These are phyloP conservation scores for Drosophila basisetae DNA, from an alignment of 2,888 invertebrate species.

Conservation along the genomic window DNA sequence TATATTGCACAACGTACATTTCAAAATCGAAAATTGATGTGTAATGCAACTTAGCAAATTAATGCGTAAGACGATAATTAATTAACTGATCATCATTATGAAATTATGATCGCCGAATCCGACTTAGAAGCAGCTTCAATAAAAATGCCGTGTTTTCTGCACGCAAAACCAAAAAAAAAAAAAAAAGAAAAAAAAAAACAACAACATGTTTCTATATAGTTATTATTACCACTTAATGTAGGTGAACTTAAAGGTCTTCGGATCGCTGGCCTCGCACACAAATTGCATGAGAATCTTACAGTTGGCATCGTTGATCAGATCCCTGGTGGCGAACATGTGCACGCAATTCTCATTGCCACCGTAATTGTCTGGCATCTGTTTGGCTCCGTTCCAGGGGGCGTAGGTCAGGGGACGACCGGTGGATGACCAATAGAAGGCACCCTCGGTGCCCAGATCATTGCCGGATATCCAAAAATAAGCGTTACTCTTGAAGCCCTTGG, in stretches of 20 bases:
- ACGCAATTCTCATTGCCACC: constrained; percentile 75
- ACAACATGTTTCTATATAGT: neutral
- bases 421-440: constrained; percentile 75
- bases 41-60: constrained; percentile 70
- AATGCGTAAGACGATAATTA: constrained; percentile 46
- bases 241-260: constrained; percentile 67
- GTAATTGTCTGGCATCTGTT: constrained; percentile 75
- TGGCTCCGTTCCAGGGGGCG: constrained; percentile 74
- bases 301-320: constrained; percentile 74
- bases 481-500: constrained; percentile 62
- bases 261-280: constrained; percentile 72
- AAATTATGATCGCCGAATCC: constrained; percentile 13
- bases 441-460: constrained; percentile 74
- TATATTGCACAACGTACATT: constrained; percentile 55
- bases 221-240: constrained; percentile 62
- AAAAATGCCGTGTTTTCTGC: constrained; percentile 51
- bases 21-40: constrained; percentile 62
- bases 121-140: constrained; percentile 45
- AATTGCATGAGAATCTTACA: constrained; percentile 68
- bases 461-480: constrained; percentile 78
- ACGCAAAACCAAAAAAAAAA: constrained; percentile 55
- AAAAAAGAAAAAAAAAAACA: constrained; percentile 13
- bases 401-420: constrained; percentile 72
- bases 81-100: constrained; percentile 27
- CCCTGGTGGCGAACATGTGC: constrained; percentile 69